Base-by-base conservation (phyloP, 2,113 vertebrate genomes). In the Puffinus mauretanicus region DNA sequence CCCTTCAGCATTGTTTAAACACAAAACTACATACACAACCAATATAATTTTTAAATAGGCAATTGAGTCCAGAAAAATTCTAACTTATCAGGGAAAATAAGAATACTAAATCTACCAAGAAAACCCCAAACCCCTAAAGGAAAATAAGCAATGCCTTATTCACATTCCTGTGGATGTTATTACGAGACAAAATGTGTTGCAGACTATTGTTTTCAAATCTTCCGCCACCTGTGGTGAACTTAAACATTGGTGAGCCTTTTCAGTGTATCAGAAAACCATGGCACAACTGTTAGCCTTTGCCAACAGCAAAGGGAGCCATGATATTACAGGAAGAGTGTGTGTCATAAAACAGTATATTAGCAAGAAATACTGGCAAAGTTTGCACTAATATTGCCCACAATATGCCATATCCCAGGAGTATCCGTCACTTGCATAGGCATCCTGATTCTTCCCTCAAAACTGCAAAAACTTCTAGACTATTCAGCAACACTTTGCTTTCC, bases 401-500 rank as follows among this genome's bases (percentile, higher is more conserved):
- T 54, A 52, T 30, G 4, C 11, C 21, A 9, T 32, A 30, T 32
- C 3, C 11, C 42, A 62, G 8, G 40, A 78, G 15, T 46, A 69
- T 22, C 27, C 46, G 19, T n/a, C 30, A 17, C 10, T 92, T 81
- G 21, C 46, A 40, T 7, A 42, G 8, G 4, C 1, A 1, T 52
- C 65, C 55, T 54, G 9, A 52, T 80, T 82, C 20, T 83, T 30
- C 42, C 34, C 40, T 61, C 30, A 60, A 65, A 88, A 69, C 4
- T 71, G 30, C 32, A 73, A 87, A 86, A 75, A 61, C 3, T 16
- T 58, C 27, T 61, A 14, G 8, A 87, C 7, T 21, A 67, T 65
- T 18, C 38, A 66, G 27, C 22, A 94, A 38, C 24, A 49, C 9
- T 88, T 88, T 94, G 57, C 42, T 96, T 97, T 84, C 52, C 85